Percentiles rank a stretch among this genome's conserved stretches.
These are phyloP conservation scores for Chitala chitala DNA, from an alignment of 2,113 vertebrate species.

Conservation along the genomic window DNA sequence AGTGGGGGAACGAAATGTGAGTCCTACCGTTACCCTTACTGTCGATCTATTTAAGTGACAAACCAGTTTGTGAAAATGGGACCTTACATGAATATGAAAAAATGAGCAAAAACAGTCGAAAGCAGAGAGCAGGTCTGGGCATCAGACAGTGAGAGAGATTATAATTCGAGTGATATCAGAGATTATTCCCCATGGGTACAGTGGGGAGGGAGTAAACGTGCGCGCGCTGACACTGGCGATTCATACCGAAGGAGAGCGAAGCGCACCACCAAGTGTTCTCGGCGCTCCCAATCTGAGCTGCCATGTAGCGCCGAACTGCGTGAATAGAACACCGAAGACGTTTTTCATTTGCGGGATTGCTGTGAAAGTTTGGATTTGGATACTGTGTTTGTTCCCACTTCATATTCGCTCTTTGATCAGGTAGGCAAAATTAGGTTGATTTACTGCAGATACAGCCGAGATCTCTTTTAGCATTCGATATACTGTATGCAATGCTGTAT, in stretches of 20 bases:
- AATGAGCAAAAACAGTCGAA: not conserved
- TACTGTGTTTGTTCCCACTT: not conserved
- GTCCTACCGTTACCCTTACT: not conserved
- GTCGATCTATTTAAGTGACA: not conserved
- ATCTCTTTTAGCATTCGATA: not conserved
- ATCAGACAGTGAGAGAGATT: conserved; percentile 26
- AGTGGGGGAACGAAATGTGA: not conserved
- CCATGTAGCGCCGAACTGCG: conserved; percentile 2
- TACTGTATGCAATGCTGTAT: not conserved
- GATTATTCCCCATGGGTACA: too few species aligned
- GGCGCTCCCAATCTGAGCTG: not conserved
- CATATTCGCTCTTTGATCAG: not conserved
- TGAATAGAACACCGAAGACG: not conserved
- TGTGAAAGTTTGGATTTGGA: conserved; percentile 19
- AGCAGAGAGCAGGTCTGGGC: conserved; percentile 2
- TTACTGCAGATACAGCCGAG: not conserved
- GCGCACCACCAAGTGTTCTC: not conserved
- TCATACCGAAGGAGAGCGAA: conserved; percentile 24
- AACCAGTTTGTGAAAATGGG: not conserved
- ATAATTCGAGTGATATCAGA: conserved; percentile 14
- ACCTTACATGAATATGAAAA: not conserved
- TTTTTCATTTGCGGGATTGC: not conserved
- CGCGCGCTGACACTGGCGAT: conserved; percentile 50
- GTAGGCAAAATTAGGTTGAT: not conserved
- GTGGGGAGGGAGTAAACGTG: conserved; percentile 36